These are phyloP conservation scores for Cephus pulcher DNA, from an alignment of 2,888 invertebrate genomes.

Conservation along the genomic window DNA sequence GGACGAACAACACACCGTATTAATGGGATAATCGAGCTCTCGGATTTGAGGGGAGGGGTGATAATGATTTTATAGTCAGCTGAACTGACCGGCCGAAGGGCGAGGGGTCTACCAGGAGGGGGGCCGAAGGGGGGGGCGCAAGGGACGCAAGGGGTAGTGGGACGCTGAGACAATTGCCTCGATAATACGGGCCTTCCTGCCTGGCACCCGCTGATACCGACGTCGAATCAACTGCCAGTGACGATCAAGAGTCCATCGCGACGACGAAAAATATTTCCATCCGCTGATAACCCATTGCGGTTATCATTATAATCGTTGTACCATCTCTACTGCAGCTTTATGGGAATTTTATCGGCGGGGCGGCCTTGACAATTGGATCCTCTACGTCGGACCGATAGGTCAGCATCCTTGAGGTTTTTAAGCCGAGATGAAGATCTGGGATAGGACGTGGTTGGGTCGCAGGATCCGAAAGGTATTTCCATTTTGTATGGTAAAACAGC, in stretches of 20 bases:
- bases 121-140: constrained; percentile 15
- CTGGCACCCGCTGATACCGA: constrained; percentile 66
- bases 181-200: constrained; percentile 66
- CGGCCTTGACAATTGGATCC: background rate
- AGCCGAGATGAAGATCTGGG: background rate
- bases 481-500: constrained; percentile 20
- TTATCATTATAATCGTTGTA: background rate
- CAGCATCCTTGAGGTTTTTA: background rate
- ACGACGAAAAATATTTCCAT: constrained; percentile 54
- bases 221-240: constrained; percentile 61
- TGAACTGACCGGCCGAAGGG: constrained; percentile 40
- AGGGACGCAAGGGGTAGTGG: constrained; percentile 40
- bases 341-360: background rate
- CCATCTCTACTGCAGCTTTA: background rate
- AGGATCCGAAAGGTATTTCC: constrained; percentile 3
- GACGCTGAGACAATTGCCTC: constrained; percentile 64
- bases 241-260: constrained; percentile 41
- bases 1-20: constrained; percentile 56
- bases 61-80: constrained; percentile 65
- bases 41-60: constrained; percentile 51
- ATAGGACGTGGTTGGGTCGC: background rate
- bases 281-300: constrained; percentile 49
- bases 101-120: constrained; percentile 24
- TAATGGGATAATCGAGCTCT: constrained; percentile 63
- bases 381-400: background rate